A percentile compares a stretch with the other conserved stretches of the same genome.
These are phyloP conservation scores for Poecile montanus DNA, from an alignment of 2,797 vertebrate genomes.

Conservation along the genomic window DNA sequence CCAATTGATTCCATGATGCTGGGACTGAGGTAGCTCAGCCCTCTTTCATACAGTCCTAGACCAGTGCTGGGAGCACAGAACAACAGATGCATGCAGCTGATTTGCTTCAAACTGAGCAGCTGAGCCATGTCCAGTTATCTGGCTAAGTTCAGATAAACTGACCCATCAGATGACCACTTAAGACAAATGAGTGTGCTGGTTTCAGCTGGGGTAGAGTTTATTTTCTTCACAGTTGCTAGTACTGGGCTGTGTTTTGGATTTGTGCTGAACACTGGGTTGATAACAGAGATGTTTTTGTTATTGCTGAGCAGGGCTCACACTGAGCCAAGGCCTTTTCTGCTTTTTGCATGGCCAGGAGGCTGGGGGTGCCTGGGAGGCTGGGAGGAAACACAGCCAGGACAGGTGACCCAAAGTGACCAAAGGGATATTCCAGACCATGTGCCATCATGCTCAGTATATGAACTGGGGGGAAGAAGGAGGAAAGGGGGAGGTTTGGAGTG, in stretches of 20 bases:
- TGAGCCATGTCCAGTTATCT: background rate
- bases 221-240: background rate
- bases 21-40: background rate
- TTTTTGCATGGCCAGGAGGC: rapidly evolving
- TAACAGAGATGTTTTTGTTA: background rate
- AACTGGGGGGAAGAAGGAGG: background rate
- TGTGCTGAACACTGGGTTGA: background rate
- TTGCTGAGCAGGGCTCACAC: background rate
- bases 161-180: conserved; percentile 17
- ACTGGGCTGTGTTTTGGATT: background rate
- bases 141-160: background rate
- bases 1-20: background rate
- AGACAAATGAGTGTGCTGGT: background rate
- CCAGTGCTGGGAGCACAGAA: background rate
- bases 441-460: background rate
- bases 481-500: background rate
- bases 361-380: background rate
- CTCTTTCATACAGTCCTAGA: background rate
- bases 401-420: background rate
- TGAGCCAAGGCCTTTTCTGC: background rate
- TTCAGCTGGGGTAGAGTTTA: background rate
- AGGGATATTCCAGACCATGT: background rate
- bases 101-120: background rate
- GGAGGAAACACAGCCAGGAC: background rate
- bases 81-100: background rate